These are phyloP conservation scores for Stenodema calcarata DNA, from an alignment of 2,888 invertebrate genomes.

Conservation along the genomic window DNA sequence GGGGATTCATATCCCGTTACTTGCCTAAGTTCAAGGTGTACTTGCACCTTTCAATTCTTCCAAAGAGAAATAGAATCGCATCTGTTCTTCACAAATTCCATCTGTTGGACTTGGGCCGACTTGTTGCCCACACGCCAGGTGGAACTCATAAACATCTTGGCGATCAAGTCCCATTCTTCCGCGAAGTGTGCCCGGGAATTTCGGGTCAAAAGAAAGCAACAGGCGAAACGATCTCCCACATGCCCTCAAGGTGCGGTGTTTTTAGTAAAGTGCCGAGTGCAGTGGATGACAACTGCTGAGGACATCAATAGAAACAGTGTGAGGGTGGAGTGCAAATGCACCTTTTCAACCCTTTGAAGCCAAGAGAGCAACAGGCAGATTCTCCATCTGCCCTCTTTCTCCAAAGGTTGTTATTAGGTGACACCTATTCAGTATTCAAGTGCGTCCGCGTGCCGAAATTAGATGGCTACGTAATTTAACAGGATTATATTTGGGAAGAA, in stretches of 20 bases:
- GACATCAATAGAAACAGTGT: not conserved
- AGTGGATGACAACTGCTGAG: not conserved
- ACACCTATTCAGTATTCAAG: not conserved
- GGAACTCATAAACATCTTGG: not conserved
- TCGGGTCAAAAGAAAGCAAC: not conserved
- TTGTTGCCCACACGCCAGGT: not conserved
- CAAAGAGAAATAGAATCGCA: not conserved
- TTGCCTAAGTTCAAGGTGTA: not conserved
- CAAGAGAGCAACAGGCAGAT: not conserved
- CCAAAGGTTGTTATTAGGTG: not conserved
- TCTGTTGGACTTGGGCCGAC: not conserved
- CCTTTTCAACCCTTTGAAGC: slow-evolving; percentile 6
- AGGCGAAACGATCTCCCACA: not conserved
- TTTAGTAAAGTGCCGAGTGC: not conserved
- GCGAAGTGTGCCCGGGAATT: not conserved
- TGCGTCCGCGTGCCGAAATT: not conserved
- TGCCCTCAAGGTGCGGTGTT: slow-evolving; percentile 4
- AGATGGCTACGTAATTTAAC: too few relatives aligned
- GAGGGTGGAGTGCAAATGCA: not conserved
- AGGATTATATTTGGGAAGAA: too few relatives aligned
- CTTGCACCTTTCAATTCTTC: not conserved
- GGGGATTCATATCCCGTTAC: too few relatives aligned
- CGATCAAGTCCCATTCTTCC: not conserved
- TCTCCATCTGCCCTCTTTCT: not conserved
- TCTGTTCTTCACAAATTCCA: not conserved